Evolutionary conservation across 2,888 invertebrate species (phyloP), one percentile per base, ranked within the genome.

Genomic region (Torymus aiolomorphi): DNA sequence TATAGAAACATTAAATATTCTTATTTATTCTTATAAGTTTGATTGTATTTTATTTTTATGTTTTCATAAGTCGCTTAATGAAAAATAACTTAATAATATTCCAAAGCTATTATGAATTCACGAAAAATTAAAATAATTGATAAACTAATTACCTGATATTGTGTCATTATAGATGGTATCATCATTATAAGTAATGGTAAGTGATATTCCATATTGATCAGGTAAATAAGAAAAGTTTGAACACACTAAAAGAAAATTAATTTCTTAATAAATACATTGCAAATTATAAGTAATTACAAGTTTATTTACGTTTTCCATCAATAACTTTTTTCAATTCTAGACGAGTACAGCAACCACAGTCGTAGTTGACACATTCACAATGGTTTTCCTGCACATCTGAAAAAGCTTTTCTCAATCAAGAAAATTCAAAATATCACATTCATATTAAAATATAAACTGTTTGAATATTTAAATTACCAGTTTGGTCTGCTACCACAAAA

Each of bases 141-240:
- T 31, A 51, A 70, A 80, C n/a, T 57, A 71, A 57, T 83, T 82
- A 89, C 88, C 88, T 82, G 89, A 88, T 51, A 88, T 49, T 62
- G 89, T 88, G 82, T 87, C 86, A 78, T 88, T 89, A 66, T 84
- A 84, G n/a, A 89, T 54, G 5, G 84, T 74, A 16, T 83, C 74
- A 2, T 81, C 70, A 49, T 88, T 86, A 59, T 85, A 85, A 1
- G 88, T 87, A 1, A 88, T 49, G 10, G 85, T 87, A 8, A 87
- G 16, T 16, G 86, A 86, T 61, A 89, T 70, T 3, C 89, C 89
- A 82, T 86, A 86, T 31, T 89, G 86, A 0, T 86, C 18, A 0
- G 85, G 83, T 51, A 89, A 81, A 78, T 88, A 88, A n/a, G 84
- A 83, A 56, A 86, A 83, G 78, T 88, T 88, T 1, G 82, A 66